Base-by-base conservation (phyloP, 2,797 vertebrate species). In the Amniataba percoides region DNA sequence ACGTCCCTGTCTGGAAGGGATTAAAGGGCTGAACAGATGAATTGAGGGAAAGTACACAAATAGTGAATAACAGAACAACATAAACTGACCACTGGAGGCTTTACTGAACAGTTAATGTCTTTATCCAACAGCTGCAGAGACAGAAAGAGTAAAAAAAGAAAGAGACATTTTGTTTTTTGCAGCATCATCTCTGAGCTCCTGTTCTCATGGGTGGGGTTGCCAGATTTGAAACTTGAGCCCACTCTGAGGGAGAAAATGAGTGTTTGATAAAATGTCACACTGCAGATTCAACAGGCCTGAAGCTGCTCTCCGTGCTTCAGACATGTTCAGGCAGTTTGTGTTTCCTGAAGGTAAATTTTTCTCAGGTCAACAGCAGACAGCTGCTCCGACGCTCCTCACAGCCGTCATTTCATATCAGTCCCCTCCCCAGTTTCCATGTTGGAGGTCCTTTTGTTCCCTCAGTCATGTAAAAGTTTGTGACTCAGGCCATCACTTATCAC, bases 261-360 rank as follows among this genome's bases (percentile, higher is more conserved):
- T 3, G 10, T 25, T 18, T 14, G 3, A 6, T 69, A 2, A 16
- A 16, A 42, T 15, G 53, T 70, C 39, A 36, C 1, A 3, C 2
- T 10, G 43, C 0, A 27, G 0, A 16, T 53, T 42, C 5, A 8
- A 19, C 51, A 58, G 0, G 48, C 12, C 45, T 0, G 7, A 9
- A 49, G 18, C 23, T 66, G 52, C 12, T 40, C 3, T 36, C 14
- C 16, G 6, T 18, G 6, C 23, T 7, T n/a, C n/a, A 8, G 43
- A 23, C 80, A 25, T 55, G 74, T 61, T 48, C 8, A 10, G 48
- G 1, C 67, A 66, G 9, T 16, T 2, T 52, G 5, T 11, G 21
- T 23, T 0, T 11, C 60, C 36, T 43, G 19, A 3, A 11, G 71
- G 39, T 27, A 55, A 62, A 88, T 84, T 71, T 42, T 79, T 87